Evolutionary conservation across 2,888 invertebrate species (phyloP).

Genomic region (Sesamia inferens): DNA sequence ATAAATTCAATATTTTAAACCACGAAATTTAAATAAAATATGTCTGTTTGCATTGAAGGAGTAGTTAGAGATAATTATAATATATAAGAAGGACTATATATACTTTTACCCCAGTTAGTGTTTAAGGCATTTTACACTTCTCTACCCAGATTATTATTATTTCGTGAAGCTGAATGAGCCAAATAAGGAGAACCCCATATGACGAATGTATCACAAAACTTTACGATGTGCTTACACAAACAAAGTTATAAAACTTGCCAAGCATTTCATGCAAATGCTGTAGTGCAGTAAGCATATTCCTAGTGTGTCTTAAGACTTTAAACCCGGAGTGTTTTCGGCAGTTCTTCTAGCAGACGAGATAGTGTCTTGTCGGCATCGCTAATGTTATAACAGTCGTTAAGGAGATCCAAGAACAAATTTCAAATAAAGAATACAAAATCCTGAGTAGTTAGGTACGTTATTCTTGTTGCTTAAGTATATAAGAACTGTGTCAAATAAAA

Average conservation of each 20-base stretch:
- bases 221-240: conserved; percentile 34
- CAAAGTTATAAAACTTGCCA: conserved; percentile 26
- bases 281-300: conserved; percentile 14
- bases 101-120: background rate
- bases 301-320: conserved; percentile 16
- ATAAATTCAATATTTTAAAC: background rate
- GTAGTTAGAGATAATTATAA: background rate
- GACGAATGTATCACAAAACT: conserved; percentile 41
- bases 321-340: background rate
- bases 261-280: conserved; percentile 28
- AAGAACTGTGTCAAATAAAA: no score
- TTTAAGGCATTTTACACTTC: conserved; percentile 7
- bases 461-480: background rate
- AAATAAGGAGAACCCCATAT: background rate
- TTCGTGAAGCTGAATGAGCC: conserved; percentile 33
- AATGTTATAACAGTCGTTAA: background rate
- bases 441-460: background rate
- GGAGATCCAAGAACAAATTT: background rate
- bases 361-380: background rate
- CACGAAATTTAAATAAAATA: background rate
- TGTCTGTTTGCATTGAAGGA: background rate
- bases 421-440: background rate
- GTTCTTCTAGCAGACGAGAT: background rate
- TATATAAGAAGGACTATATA: no score
- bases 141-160: conserved; percentile 21